A percentile compares a stretch with the other conserved stretches of the same genome.
Conservation (phyloP, 1,140 invertebrate species). For the Caenorhabditis latens region DNA sequence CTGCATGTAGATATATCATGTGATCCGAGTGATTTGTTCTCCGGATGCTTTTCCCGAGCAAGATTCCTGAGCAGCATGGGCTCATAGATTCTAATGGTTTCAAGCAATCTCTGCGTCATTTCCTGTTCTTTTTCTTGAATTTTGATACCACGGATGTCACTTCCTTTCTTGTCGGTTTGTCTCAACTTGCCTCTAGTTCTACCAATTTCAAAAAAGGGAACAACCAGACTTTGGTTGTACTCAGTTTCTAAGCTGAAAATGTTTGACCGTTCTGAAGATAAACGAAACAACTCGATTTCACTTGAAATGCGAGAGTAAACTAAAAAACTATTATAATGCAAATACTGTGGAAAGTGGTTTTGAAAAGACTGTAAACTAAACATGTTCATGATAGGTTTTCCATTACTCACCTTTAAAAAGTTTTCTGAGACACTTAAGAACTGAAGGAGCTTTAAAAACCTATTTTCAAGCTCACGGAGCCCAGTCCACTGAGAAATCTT, state of each 20-base stretch:
- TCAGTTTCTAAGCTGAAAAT: too few species aligned
- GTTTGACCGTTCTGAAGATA: too few species aligned
- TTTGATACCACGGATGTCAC: neutral
- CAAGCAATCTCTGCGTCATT: neutral
- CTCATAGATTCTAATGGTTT: neutral
- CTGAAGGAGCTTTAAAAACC: too few species aligned
- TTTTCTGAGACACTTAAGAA: too few species aligned
- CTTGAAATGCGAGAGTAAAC: neutral
- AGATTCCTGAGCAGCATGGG: neutral
- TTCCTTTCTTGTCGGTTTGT: neutral
- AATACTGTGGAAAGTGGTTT: neutral
- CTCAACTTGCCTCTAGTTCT: neutral
- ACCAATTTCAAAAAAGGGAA: neutral
- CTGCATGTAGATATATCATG: conserved; percentile 41
- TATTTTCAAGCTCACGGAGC: too few species aligned
- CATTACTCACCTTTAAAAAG: neutral
- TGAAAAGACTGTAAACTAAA: neutral
- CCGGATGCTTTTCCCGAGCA: conserved; percentile 27
- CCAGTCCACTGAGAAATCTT: too few species aligned
- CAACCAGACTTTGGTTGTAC: too few species aligned
- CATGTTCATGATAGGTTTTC: neutral
- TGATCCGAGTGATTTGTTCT: conserved; percentile 18
- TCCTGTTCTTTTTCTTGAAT: neutral
- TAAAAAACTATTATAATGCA: neutral
- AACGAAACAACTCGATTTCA: too few species aligned